phyloP scores from a whole-genome alignment of 2,113 vertebrate species.

The Cromileptes altivelis region DNA sequence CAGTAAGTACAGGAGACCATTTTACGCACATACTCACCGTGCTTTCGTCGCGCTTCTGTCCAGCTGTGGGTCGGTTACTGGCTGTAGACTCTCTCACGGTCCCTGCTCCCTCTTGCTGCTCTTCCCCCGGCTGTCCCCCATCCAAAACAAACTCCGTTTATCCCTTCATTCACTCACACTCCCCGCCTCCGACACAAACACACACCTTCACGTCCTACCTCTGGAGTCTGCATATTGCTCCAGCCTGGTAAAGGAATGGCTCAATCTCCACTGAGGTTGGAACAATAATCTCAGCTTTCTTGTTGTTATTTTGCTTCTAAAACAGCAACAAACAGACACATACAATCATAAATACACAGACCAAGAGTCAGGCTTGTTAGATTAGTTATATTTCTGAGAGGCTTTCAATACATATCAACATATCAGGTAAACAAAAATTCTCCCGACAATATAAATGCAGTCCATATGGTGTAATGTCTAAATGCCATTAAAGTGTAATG shows the following conservation, averaged over 20 bases:
- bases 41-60: constrained; percentile 31
- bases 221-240: neutral
- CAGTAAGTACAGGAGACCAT: neutral
- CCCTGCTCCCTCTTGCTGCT: constrained; percentile 40
- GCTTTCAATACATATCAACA: constrained; percentile 22
- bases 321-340: neutral
- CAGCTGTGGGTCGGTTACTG: constrained; percentile 35
- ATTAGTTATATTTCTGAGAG: constrained; percentile 46
- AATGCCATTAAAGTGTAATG: neutral
- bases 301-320: neutral
- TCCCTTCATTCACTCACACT: constrained; percentile 55
- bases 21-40: constrained; percentile 66
- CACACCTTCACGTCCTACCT: constrained; percentile 18
- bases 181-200: neutral
- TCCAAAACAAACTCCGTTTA: constrained; percentile 75
- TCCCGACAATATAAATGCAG: neutral
- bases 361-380: constrained; percentile 16
- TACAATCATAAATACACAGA: neutral
- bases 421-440: fast-evolving
- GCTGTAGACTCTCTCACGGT: constrained; percentile 53
- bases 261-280: neutral
- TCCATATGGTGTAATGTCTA: neutral
- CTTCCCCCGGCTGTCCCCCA: constrained; percentile 56
- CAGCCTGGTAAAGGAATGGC: constrained; percentile 15
- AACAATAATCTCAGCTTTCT: neutral